These are phyloP conservation scores for Ranitomeya imitator DNA, from an alignment of 2,113 vertebrate species.

Conservation along the genomic window DNA sequence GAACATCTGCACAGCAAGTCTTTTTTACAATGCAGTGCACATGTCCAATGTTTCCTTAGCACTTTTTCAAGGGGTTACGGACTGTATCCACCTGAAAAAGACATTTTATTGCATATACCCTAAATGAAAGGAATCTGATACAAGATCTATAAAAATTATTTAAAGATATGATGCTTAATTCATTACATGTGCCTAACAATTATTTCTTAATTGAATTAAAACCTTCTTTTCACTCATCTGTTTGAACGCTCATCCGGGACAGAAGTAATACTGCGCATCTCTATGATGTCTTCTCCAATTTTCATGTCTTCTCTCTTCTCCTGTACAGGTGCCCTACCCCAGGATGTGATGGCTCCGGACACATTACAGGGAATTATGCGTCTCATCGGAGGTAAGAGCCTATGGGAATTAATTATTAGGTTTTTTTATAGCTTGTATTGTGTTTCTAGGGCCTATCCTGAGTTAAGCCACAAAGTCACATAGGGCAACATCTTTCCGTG, in stretches of 20 bases:
- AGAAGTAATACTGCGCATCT: neutral
- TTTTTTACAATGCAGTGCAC: no score
- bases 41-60: no score
- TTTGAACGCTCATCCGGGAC: neutral
- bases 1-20: no score
- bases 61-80: no score
- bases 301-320: constrained; percentile 44
- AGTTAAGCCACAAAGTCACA: neutral
- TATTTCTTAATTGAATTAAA: neutral
- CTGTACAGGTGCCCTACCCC: constrained; percentile 80
- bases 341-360: constrained; percentile 82
- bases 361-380: constrained; percentile 84
- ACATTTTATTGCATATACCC: no score
- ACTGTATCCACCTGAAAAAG: no score
- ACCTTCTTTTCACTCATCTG: neutral
- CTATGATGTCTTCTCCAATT: neutral
- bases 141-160: neutral
- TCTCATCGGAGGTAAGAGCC: constrained; percentile 79
- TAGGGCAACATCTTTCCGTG: neutral
- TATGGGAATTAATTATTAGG: constrained; percentile 9
- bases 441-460: neutral
- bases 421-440: neutral
- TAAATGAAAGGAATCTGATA: no score
- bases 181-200: neutral
- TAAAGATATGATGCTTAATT: neutral